phyloP scores from a whole-genome alignment of 2,888 invertebrate genomes.

The Ophonus ardosiacus region DNA sequence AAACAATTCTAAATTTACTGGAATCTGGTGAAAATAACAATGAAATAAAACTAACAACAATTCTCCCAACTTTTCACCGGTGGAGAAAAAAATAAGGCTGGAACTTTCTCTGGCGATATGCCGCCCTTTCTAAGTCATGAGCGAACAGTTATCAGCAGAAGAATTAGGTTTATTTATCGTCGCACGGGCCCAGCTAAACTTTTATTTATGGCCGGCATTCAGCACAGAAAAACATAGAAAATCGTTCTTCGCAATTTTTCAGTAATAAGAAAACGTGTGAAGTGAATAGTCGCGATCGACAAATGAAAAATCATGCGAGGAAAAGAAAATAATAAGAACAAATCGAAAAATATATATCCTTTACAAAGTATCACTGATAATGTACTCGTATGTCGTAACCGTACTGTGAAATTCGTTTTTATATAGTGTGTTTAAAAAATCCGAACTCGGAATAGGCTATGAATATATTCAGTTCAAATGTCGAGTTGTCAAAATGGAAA shows the following conservation, averaged over 20 bases:
- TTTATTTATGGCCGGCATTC: conserved; percentile 60
- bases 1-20: conserved; percentile 38
- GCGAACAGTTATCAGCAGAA: conserved; percentile 56
- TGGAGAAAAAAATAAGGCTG: conserved; percentile 24
- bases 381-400: too few species aligned
- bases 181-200: conserved; percentile 50
- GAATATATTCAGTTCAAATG: too few species aligned
- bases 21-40: conserved; percentile 41
- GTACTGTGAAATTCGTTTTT: too few species aligned
- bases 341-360: too few species aligned
- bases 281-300: conserved; percentile 51
- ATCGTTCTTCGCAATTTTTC: conserved; percentile 69
- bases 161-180: conserved; percentile 63
- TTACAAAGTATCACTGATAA: too few species aligned
- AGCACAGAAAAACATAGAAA: conserved; percentile 58
- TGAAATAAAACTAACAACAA: conserved; percentile 50
- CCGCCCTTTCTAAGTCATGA: conserved; percentile 55
- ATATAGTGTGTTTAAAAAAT: too few species aligned
- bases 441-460: too few species aligned
- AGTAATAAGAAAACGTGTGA: conserved; percentile 70
- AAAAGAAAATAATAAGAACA: not conserved
- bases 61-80: conserved; percentile 34
- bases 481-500: too few species aligned
- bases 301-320: conserved; percentile 7
- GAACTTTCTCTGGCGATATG: conserved; percentile 52